Conservation (phyloP, 2,888 invertebrate genomes). For the Lissonota sp. region DNA sequence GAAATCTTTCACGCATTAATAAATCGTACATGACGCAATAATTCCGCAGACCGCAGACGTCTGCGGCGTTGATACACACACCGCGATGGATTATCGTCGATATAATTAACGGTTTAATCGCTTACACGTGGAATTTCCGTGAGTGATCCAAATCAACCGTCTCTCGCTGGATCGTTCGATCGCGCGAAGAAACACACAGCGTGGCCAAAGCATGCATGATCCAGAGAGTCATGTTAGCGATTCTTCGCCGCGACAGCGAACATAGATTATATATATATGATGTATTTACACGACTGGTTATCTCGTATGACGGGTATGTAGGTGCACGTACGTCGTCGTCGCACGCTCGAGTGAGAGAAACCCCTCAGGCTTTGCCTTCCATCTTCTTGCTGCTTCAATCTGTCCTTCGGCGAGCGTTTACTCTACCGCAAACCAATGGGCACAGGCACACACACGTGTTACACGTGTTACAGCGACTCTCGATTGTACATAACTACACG, state of each 20-base stretch:
- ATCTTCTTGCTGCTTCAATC: conserved; percentile 50
- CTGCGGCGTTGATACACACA: conserved; percentile 45
- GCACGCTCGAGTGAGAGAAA: conserved; percentile 47
- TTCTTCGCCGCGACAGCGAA: conserved; percentile 14
- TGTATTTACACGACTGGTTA: conserved; percentile 59
- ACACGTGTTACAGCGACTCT: background rate
- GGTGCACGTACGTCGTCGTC: conserved; percentile 16
- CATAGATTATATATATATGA: conserved; percentile 11
- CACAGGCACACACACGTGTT: conserved; percentile 12
- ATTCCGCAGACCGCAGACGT: conserved; percentile 47
- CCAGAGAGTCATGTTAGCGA: conserved; percentile 2
- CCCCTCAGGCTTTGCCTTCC: conserved; percentile 44
- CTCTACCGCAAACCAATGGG: conserved; percentile 25
- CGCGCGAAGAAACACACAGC: conserved; percentile 27
- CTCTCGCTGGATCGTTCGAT: conserved; percentile 2
- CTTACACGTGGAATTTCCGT: conserved; percentile 48
- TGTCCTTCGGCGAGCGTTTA: conserved; percentile 46
- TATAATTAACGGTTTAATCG: conserved; percentile 61
- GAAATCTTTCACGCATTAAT: no score
- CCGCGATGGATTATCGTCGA: conserved; percentile 51
- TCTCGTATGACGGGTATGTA: conserved; percentile 42
- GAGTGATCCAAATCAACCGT: conserved; percentile 38
- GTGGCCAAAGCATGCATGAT: conserved; percentile 14
- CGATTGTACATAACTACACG: no score
- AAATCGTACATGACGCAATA: no score